These are phyloP conservation scores for Eubasilissa regina DNA, from an alignment of 1,140 invertebrate species.

Conservation along the genomic window DNA sequence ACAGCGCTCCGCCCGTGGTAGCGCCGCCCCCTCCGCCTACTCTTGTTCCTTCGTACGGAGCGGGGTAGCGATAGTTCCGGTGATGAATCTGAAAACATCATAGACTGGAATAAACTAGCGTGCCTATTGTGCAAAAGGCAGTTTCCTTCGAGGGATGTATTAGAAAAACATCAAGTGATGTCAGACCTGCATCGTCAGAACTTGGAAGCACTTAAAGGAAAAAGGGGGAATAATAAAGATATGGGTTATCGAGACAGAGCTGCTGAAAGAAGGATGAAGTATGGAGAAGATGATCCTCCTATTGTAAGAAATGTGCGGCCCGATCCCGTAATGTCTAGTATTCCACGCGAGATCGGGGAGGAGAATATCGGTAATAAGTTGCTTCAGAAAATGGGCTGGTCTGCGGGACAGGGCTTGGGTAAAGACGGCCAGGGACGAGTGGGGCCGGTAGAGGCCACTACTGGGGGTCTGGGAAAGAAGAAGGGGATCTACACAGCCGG, in stretches of 20 bases:
- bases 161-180: constrained; percentile 92
- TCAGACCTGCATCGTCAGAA: constrained; percentile 98
- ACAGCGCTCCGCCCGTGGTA: constrained; percentile 65
- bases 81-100: constrained; percentile 76
- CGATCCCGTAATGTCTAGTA: constrained; percentile 71
- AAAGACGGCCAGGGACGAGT: constrained; percentile 94
- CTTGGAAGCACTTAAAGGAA: constrained; percentile 78
- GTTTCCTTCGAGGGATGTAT: constrained; percentile 90
- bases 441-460: constrained; percentile 87
- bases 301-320: constrained; percentile 64
- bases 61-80: constrained; percentile 73
- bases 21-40: constrained; percentile 52
- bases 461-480: constrained; percentile 82
- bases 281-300: constrained; percentile 89
- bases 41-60: constrained; percentile 59
- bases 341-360: constrained; percentile 80
- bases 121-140: constrained; percentile 97
- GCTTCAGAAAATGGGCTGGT: constrained; percentile 99
- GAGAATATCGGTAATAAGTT: constrained; percentile 94
- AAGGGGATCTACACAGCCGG: constrained; percentile 81
- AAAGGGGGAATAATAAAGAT: constrained; percentile 61
- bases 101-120: constrained; percentile 92
- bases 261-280: constrained; percentile 95
- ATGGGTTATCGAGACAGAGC: constrained; percentile 89
- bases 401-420: constrained; percentile 94